Evolutionary conservation across 2,797 vertebrate genomes (phyloP).

Genomic region (Coracias cyanogaster): DNA sequence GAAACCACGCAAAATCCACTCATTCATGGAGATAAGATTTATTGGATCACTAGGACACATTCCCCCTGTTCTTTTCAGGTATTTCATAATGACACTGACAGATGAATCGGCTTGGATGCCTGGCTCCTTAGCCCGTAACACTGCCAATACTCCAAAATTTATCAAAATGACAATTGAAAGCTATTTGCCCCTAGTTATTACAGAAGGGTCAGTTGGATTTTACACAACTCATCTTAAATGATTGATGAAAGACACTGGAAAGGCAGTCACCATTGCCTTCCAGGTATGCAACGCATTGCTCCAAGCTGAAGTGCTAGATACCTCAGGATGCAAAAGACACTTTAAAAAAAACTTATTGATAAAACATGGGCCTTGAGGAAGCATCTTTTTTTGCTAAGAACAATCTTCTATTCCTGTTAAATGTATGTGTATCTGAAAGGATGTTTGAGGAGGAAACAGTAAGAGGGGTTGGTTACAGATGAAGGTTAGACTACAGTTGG

Average conservation of each 20-base stretch:
- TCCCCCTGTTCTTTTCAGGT: constrained; percentile 14
- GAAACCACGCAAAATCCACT: constrained; percentile 35
- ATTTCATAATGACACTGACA: constrained; percentile 48
- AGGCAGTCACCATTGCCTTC: constrained; percentile 12
- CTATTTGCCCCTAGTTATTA: constrained; percentile 50
- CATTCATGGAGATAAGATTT: constrained; percentile 49
- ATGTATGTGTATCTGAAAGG: neutral
- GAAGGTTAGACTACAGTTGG: neutral
- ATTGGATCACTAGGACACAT: neutral
- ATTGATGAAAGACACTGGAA: constrained; percentile 53
- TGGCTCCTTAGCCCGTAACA: constrained; percentile 2
- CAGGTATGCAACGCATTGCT: neutral
- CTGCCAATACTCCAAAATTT: constrained; percentile 44
- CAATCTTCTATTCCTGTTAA: neutral
- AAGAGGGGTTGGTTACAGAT: neutral
- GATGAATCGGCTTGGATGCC: constrained; percentile 27
- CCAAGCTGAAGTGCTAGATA: neutral
- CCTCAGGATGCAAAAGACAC: neutral
- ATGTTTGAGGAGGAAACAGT: neutral
- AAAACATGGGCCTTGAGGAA: neutral
- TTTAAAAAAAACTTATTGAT: neutral
- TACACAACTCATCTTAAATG: constrained; percentile 38
- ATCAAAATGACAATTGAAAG: constrained; percentile 66
- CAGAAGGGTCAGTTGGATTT: constrained; percentile 48
- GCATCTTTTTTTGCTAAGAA: neutral